phyloP scores from a whole-genome alignment of 2,888 invertebrate genomes.

The Pachymerium ferrugineum region DNA sequence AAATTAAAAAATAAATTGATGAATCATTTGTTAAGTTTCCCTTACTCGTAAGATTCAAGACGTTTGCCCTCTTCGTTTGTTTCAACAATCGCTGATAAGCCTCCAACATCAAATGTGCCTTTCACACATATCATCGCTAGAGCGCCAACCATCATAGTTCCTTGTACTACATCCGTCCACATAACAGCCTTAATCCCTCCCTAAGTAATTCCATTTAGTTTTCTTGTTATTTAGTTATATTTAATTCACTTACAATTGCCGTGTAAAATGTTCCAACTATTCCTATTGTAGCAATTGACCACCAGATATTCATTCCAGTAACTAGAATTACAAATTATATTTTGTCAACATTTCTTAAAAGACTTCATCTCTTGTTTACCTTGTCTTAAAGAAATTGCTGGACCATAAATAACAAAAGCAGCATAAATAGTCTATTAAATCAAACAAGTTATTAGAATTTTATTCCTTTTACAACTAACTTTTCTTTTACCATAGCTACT shows the following conservation, averaged over 20 bases:
- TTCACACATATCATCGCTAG: constrained; percentile 7
- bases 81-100: background rate
- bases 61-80: background rate
- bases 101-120: constrained; percentile 29
- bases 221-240: background rate
- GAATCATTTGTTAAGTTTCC: background rate
- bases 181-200: constrained; percentile 23
- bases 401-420: constrained; percentile 31
- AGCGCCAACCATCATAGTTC: constrained; percentile 1
- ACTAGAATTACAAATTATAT: background rate
- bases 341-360: background rate
- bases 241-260: constrained; percentile 11
- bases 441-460: background rate
- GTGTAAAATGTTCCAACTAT: constrained; percentile 29
- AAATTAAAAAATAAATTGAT: background rate
- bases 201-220: background rate
- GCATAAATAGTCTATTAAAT: constrained; percentile 25
- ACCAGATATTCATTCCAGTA: constrained; percentile 25
- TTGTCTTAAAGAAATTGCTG: constrained; percentile 30
- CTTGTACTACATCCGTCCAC: constrained; percentile 31
- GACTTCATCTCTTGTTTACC: background rate
- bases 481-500: constrained; percentile 28
- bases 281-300: constrained; percentile 21
- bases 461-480: background rate
- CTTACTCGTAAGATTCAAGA: constrained; percentile 8